Conservation (phyloP, 2,797 vertebrate genomes). For the Mormyrops attenuatus region DNA sequence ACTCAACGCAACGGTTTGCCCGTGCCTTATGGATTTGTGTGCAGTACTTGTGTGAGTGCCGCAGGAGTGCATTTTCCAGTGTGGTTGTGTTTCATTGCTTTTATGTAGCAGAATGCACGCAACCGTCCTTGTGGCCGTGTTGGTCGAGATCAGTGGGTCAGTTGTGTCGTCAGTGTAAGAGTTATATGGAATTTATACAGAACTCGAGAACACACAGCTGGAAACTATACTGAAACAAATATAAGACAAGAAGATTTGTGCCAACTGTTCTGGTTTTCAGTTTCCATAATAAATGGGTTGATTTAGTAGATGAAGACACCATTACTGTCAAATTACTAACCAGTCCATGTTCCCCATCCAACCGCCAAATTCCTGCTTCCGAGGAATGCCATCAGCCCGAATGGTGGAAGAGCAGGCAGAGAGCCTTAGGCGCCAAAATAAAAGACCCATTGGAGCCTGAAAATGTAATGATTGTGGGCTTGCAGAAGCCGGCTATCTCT, state of each 20-base stretch:
- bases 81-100: not conserved
- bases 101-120: not conserved
- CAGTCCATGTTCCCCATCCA: not conserved
- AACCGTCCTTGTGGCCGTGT: not conserved
- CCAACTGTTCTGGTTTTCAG: not conserved
- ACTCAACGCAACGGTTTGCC: not conserved
- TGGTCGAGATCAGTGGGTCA: not conserved
- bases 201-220: not conserved
- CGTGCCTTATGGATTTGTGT: not conserved
- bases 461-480: slow-evolving; percentile 31
- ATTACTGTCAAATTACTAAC: slow-evolving; percentile 28
- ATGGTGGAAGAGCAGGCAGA: slow-evolving; percentile 24
- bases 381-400: slow-evolving; percentile 35
- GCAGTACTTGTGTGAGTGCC: not conserved
- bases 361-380: not conserved
- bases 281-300: not conserved
- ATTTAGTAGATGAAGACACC: not conserved
- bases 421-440: slow-evolving; percentile 37
- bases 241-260: not conserved
- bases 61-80: not conserved
- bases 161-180: not conserved
- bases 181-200: not conserved
- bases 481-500: slow-evolving; percentile 39
- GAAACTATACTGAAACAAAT: not conserved
- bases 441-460: slow-evolving; percentile 26